Evolutionary conservation across 2,113 vertebrate species (phyloP), one percentile per base, ranked within the genome.

Genomic region (Cheirogaleus medius): DNA sequence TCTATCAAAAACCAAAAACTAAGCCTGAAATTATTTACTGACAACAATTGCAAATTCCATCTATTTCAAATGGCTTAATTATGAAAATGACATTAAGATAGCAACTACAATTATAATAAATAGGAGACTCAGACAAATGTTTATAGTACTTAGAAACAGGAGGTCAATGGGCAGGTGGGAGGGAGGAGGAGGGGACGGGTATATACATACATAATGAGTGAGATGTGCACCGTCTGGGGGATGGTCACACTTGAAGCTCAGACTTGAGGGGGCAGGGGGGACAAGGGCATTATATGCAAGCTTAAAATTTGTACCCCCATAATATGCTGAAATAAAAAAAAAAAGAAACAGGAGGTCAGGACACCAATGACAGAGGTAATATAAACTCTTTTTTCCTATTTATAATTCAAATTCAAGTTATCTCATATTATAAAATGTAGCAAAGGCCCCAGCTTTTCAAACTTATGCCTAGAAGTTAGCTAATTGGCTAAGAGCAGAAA

Each of bases 101-200:
- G 47, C 73, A 93, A 92, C 37, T 73, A 87, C 91, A 93, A n/a
- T 95, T 96, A 95, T 39, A 97, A 96, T 94, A 94, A 96, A 97
- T 56, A 84, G 14, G 25, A 91, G 54, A 92, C 20, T 80, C 47
- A 74, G 63, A 91, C 63, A 95, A 92, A 89, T 91, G 81, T 90
- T 95, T 88, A 17, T 3, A 64, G 25, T 56, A 7, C 52, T 96
- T 87, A 66, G 15, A 95, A 92, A 86, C 44, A 96, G 49, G 49
- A 90, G 76, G 82, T 91, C 88, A 80, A n/a, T n/a, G n/a, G n/a
- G n/a, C n/a, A n/a, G n/a, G n/a, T n/a, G n/a, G n/a, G n/a, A n/a
- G n/a, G n/a, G n/a, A n/a, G n/a, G n/a, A n/a, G n/a, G n/a, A n/a
- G n/a, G n/a, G n/a, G n/a, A n/a, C n/a, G n/a, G n/a, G n/a, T n/a